A percentile compares a stretch with the other conserved stretches of the same genome.
These are phyloP conservation scores for Eueremaeus valkanovi DNA, from an alignment of 2,888 invertebrate species.

Conservation along the genomic window DNA sequence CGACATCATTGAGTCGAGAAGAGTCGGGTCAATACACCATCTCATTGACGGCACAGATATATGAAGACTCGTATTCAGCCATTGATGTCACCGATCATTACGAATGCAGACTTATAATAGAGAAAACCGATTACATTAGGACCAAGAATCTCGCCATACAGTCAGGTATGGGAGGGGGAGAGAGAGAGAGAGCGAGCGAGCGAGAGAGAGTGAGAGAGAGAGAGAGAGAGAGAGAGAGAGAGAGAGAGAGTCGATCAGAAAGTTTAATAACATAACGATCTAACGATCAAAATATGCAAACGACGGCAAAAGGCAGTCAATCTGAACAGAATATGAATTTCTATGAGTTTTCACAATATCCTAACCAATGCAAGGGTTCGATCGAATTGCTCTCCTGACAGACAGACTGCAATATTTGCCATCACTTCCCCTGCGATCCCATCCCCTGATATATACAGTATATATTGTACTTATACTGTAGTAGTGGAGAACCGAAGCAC, in stretches of 20 bases:
- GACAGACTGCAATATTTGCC: slow-evolving; percentile 13
- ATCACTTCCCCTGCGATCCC: not conserved
- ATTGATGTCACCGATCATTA: slow-evolving; percentile 35
- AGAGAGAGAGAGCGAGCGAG: too few species aligned
- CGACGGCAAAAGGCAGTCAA: slow-evolving; percentile 11
- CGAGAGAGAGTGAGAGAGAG: too few species aligned
- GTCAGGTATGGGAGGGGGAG: slow-evolving; percentile 40
- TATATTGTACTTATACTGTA: not conserved
- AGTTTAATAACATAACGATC: not conserved
- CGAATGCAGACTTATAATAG: slow-evolving; percentile 40
- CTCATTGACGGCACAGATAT: slow-evolving; percentile 12
- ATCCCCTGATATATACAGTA: not conserved
- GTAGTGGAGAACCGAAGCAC: not conserved
- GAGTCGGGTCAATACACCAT: not conserved
- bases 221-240: too few species aligned
- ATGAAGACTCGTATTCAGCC: slow-evolving; percentile 2
- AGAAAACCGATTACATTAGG: slow-evolving; percentile 35
- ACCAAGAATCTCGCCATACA: slow-evolving; percentile 35
- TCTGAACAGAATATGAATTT: slow-evolving; percentile 9
- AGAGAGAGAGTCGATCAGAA: too few species aligned
- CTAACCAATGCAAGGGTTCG: not conserved
- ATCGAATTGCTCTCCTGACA: slow-evolving; percentile 19
- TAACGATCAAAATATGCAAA: slow-evolving; percentile 21
- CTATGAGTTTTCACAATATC: not conserved
- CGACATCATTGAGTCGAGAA: slow-evolving; percentile 7